These are phyloP conservation scores for Acanthiza pusilla DNA, from an alignment of 2,797 vertebrate genomes.

Conservation along the genomic window DNA sequence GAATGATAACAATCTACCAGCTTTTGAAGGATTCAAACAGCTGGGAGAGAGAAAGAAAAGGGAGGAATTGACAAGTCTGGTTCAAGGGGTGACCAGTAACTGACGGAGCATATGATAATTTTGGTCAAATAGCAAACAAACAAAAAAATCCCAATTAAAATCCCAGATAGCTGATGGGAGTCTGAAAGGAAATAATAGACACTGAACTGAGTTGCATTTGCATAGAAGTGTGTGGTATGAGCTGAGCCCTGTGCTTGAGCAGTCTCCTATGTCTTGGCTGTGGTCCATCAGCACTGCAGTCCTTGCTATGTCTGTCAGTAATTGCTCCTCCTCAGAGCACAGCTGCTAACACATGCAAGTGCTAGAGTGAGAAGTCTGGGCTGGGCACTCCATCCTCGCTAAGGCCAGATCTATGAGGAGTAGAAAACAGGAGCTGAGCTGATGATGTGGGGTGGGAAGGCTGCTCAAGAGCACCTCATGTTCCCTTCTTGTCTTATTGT, in stretches of 20 bases:
- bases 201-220: neutral
- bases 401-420: neutral
- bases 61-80: slow-evolving; percentile 34
- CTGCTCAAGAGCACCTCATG: neutral
- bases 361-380: neutral
- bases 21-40: slow-evolving; percentile 47
- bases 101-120: neutral
- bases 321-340: neutral
- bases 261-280: neutral
- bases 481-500: neutral
- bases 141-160: neutral
- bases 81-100: slow-evolving; percentile 2
- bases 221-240: neutral
- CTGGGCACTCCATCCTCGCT: fast-evolving
- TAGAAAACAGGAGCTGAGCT: neutral
- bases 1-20: slow-evolving; percentile 62
- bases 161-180: neutral
- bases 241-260: neutral
- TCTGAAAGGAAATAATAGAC: neutral
- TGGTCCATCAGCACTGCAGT: neutral
- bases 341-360: neutral
- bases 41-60: slow-evolving; percentile 11
- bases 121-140: neutral
- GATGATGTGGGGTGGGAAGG: neutral
- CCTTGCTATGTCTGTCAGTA: neutral